Percentiles rank a stretch among this genome's conserved stretches.
These are phyloP conservation scores for Catostomus latipinnis DNA, from an alignment of 2,797 vertebrate species.

Conservation along the genomic window DNA sequence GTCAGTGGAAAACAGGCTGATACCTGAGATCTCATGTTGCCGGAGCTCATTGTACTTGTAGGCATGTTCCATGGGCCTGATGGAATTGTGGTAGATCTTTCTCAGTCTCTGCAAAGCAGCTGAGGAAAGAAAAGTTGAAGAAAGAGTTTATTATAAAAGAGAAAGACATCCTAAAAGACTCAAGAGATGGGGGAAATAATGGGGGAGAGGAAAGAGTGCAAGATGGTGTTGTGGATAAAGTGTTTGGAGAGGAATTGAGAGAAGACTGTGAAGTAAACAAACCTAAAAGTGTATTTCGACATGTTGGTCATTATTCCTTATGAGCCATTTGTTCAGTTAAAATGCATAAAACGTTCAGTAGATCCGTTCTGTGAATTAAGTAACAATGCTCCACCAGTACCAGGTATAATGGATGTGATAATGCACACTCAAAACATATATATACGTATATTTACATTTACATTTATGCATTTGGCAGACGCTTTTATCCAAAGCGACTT, in stretches of 20 bases:
- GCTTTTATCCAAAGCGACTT: too few relatives aligned
- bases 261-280: constrained; percentile 17
- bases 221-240: constrained; percentile 31
- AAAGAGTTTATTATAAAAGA: not conserved
- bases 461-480: too few relatives aligned
- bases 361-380: too few relatives aligned
- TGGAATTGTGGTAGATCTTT: constrained; percentile 94
- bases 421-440: too few relatives aligned
- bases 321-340: not conserved
- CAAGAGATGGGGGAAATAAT: not conserved
- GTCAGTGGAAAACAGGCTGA: not conserved
- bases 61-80: constrained; percentile 96
- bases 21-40: constrained; percentile 99
- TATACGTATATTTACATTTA: too few relatives aligned
- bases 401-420: too few relatives aligned
- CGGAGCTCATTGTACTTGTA: constrained; percentile 98
- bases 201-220: constrained; percentile 1
- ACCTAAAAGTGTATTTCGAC: not conserved
- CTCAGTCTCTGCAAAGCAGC: constrained; percentile 87
- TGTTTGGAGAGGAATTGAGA: constrained; percentile 16
- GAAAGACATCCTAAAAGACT: not conserved
- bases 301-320: not conserved
- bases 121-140: constrained; percentile 59
- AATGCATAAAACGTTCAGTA: too few relatives aligned
- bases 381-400: too few relatives aligned